Evolutionary conservation across 2,888 invertebrate genomes (phyloP).

Genomic region (Tineola bisselliella): DNA sequence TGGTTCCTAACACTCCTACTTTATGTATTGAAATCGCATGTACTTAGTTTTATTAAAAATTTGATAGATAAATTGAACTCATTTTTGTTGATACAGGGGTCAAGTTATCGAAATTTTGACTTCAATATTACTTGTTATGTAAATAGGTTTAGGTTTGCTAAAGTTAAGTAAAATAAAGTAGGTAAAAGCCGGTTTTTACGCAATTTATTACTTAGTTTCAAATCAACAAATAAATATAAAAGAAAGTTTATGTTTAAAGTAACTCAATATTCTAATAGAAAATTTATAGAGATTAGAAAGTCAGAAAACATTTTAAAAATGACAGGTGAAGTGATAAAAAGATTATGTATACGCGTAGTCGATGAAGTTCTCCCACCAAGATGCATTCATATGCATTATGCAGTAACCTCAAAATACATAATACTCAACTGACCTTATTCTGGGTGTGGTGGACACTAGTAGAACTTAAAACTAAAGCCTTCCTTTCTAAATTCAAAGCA

Average conservation of each 20-base stretch:
- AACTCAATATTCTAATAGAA: no score
- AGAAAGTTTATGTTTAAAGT: no score
- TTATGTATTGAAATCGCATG: not conserved
- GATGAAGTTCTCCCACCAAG: no score
- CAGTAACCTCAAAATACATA: not conserved
- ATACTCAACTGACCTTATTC: conserved; percentile 38
- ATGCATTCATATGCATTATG: no score
- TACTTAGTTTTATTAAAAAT: not conserved
- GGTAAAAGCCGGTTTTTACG: no score
- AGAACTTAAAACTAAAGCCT: conserved; percentile 36
- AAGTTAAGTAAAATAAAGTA: no score
- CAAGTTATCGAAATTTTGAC: not conserved
- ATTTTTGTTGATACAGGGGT: not conserved
- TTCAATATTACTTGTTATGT: not conserved
- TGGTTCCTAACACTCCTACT: not conserved
- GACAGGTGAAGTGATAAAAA: no score
- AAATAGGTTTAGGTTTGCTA: not conserved
- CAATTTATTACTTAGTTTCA: no score
- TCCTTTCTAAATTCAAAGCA: conserved; percentile 42
- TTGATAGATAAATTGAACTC: not conserved
- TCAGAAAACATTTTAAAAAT: no score
- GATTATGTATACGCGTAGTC: no score
- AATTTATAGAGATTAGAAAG: no score
- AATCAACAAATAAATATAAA: no score
- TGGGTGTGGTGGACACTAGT: conserved; percentile 37